Conservation (phyloP, 2,113 vertebrate genomes). For the Corydoras sp. region DNA sequence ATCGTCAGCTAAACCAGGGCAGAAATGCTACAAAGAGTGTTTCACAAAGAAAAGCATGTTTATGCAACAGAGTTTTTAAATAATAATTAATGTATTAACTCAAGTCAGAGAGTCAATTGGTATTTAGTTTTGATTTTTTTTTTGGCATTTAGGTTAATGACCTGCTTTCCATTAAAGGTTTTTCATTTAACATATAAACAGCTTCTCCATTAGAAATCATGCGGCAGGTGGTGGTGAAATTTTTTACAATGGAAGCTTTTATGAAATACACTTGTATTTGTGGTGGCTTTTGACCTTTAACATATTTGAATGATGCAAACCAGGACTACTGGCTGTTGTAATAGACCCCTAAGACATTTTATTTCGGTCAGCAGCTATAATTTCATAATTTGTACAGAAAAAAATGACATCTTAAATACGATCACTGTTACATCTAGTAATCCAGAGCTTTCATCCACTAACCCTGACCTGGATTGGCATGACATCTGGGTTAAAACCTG, state of each 20-base stretch:
- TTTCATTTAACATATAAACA: too few relatives aligned
- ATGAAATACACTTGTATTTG: background rate
- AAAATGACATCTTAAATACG: background rate
- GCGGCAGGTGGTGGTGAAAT: background rate
- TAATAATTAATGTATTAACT: slow-evolving; percentile 17
- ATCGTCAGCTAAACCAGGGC: too few relatives aligned
- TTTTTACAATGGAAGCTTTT: background rate
- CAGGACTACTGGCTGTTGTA: background rate
- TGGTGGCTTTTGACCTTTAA: slow-evolving; percentile 4
- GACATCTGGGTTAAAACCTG: too few relatives aligned
- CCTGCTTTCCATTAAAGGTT: background rate
- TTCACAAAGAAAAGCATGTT: slow-evolving; percentile 5
- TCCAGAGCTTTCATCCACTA: too few relatives aligned
- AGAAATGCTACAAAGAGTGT: background rate
- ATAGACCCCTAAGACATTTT: background rate
- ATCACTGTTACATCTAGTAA: too few relatives aligned
- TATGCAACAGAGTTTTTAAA: too few relatives aligned
- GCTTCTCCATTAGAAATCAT: too few relatives aligned
- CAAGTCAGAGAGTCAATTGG: slow-evolving; percentile 4
- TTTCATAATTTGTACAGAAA: background rate
- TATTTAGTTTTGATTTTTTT: slow-evolving; percentile 1
- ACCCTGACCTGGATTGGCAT: too few relatives aligned
- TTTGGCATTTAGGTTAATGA: too few relatives aligned
- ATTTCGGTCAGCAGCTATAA: slow-evolving; percentile 1
- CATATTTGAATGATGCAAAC: background rate